A percentile compares a stretch with the other conserved stretches of the same genome.
phyloP scores from a whole-genome alignment of 2,888 invertebrate genomes.

The Rhingia campestris region DNA sequence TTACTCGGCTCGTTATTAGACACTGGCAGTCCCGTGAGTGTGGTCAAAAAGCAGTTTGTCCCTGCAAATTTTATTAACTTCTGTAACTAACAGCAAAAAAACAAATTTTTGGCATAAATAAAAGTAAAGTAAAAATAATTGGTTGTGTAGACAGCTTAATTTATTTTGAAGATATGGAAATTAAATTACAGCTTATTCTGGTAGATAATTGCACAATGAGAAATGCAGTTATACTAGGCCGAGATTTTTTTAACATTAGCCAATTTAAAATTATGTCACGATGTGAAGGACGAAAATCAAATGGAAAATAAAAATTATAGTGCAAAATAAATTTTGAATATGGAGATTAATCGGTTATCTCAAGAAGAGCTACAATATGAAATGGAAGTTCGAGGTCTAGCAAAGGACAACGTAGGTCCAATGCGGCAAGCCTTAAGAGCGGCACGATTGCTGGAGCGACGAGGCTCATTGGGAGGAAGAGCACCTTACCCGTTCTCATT shows the following conservation, averaged over 20 bases:
- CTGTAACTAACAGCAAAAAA: not conserved
- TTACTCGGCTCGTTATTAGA: not conserved
- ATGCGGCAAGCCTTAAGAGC: too few species aligned
- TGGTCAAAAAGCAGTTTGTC: conserved; percentile 8
- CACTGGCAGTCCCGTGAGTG: not conserved
- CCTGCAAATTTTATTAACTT: not conserved
- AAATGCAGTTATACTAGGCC: conserved; percentile 6
- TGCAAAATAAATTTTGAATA: too few species aligned
- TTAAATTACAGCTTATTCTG: conserved; percentile 2
- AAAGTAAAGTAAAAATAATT: conserved; percentile 12
- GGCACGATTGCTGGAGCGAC: too few species aligned
- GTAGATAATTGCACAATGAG: conserved; percentile 17
- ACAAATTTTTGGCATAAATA: conserved; percentile 22
- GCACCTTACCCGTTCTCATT: too few species aligned
- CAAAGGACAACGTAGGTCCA: too few species aligned
- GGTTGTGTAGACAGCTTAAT: conserved; percentile 6
- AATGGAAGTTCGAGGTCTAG: too few species aligned
- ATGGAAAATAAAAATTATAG: too few species aligned
- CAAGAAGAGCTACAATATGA: too few species aligned
- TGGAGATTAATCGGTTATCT: too few species aligned
- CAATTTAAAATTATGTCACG: not conserved
- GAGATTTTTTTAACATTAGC: conserved; percentile 14
- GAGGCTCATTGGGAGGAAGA: too few species aligned
- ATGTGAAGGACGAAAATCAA: too few species aligned
- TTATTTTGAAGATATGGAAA: conserved; percentile 7